Percentiles rank a stretch among this genome's conserved stretches.
These are phyloP conservation scores for Hafferia zeledoni DNA, from an alignment of 2,797 vertebrate species.

Conservation along the genomic window DNA sequence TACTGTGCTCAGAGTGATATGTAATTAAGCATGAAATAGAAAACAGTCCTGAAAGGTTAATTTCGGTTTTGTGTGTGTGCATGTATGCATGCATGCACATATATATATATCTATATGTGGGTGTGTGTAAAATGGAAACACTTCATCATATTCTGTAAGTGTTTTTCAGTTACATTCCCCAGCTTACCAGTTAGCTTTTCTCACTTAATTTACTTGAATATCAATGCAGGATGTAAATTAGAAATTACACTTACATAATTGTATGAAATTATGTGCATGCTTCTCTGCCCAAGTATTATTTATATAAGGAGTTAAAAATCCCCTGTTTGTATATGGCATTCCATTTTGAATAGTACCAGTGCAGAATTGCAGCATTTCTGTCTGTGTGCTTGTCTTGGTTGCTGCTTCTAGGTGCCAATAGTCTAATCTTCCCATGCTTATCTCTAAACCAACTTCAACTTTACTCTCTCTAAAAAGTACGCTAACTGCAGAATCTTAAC, in stretches of 20 bases:
- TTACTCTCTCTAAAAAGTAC: neutral
- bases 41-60: neutral
- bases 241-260: neutral
- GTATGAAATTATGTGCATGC: neutral
- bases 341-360: neutral
- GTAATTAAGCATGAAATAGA: neutral
- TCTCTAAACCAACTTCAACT: neutral
- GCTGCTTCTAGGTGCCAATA: neutral
- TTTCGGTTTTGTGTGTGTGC: neutral
- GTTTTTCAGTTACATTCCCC: neutral
- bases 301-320: neutral
- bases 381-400: neutral
- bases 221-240: neutral
- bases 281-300: neutral
- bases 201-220: neutral
- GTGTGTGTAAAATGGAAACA: neutral
- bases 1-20: neutral
- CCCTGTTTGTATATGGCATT: neutral
- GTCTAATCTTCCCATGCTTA: neutral
- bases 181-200: neutral
- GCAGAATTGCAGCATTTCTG: neutral
- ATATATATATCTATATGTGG: fast-evolving
- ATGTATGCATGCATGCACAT: fast-evolving
- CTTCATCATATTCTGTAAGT: neutral
- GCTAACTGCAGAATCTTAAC: neutral